Base-by-base conservation (phyloP, 2,797 vertebrate species). In the Danio jaintianensis region DNA sequence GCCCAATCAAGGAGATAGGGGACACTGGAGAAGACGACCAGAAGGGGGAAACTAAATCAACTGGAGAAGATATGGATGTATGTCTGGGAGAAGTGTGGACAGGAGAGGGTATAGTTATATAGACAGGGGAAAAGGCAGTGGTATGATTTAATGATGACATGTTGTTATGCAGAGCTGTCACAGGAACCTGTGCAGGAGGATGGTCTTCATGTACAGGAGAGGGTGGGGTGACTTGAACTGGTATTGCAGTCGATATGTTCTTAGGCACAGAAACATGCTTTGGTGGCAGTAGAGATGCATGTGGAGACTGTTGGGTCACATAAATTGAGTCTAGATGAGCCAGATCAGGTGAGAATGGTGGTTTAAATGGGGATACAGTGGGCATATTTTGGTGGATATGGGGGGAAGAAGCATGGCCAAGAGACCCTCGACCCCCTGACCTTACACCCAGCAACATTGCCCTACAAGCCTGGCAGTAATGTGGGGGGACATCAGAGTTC, bases 381-480 rank as follows among this genome's bases (percentile, higher is more conserved):
- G 75, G 20, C 15, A 66, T 47, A 18, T 73, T 72, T 61, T 3
- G 12, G 18, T 69, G 53, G 43, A 79, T 15, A 13, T 68, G n/a
- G 10, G 75, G 68, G 3, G 75, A 77, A 48, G 74, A 67, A 22
- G 9, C 61, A 45, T 84, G 84, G 38, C 82, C 86, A 29, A 86
- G 63, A 53, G 86, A 89, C 50, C 62, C 62, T 5, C 82, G 66
- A 77, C 43, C 86, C 55, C 78, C 87, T 42, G 80, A 83, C 61
- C 78, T 86, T 22, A 86, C 83, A 48, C 64, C 84, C 69, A 86
- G 55, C 68, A 89, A 80, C 62, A 86, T 58, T 84, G 88, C 87
- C 86, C 77, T 70, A 82, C 92, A 91, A 47, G 88, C 87, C 42
- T 85, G 83, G 82, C 91, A 92, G 82, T 75, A 83, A 73, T 50